These are phyloP conservation scores for Hedya salicella DNA, from an alignment of 2,888 invertebrate genomes.

Conservation along the genomic window DNA sequence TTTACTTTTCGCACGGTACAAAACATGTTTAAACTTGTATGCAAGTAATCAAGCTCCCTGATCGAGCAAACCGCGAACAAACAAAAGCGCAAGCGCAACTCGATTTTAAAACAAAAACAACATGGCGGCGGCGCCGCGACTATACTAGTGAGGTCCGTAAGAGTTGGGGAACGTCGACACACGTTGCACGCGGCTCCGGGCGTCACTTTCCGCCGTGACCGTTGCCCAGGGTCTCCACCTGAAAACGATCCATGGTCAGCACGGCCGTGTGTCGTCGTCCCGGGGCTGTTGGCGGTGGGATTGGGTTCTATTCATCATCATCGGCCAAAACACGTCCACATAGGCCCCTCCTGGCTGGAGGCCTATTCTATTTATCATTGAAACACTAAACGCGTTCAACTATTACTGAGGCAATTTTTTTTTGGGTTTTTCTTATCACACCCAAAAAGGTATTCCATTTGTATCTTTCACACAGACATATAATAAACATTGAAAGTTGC, in stretches of 20 bases:
- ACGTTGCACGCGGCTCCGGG: slow-evolving; percentile 67
- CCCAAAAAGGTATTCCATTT: too few species aligned
- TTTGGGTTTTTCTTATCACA: too few species aligned
- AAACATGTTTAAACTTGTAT: too few species aligned
- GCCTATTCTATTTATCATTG: too few species aligned
- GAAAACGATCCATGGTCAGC: slow-evolving; percentile 73
- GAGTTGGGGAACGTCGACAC: slow-evolving; percentile 83
- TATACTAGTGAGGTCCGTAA: slow-evolving; percentile 83
- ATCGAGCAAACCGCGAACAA: too few species aligned
- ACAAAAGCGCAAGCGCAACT: neutral
- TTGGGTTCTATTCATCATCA: neutral
- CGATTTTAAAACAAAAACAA: slow-evolving; percentile 53
- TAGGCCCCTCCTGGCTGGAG: too few species aligned
- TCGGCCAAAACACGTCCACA: too few species aligned
- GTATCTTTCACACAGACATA: too few species aligned
- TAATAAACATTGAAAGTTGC: too few species aligned
- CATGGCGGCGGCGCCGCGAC: slow-evolving; percentile 62
- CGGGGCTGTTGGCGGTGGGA: slow-evolving; percentile 64
- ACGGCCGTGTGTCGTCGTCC: slow-evolving; percentile 82
- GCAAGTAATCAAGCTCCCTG: too few species aligned
- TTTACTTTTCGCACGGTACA: neutral
- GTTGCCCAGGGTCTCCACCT: slow-evolving; percentile 76
- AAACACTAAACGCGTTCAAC: too few species aligned
- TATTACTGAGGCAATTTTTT: too few species aligned
- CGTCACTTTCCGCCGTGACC: slow-evolving; percentile 77